A percentile compares a stretch with the other conserved stretches of the same genome.
These are phyloP conservation scores for Eustalomyia histrio DNA, from an alignment of 2,888 invertebrate species.

Conservation along the genomic window DNA sequence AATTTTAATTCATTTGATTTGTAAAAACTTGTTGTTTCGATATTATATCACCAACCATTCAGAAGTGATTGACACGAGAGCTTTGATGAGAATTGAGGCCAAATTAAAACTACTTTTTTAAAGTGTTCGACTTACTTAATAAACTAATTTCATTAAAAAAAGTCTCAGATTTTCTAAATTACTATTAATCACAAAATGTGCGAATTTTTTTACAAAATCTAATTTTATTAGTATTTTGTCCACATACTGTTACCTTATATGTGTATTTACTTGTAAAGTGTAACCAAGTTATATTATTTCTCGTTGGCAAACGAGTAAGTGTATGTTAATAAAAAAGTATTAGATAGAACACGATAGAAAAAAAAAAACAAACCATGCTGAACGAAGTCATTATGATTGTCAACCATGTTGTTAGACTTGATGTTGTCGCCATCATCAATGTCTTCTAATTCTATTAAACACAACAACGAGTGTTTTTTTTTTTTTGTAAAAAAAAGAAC, in stretches of 20 bases:
- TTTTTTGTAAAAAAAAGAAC: slow-evolving; percentile 19
- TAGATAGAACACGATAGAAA: slow-evolving; percentile 6
- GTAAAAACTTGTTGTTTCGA: too few relatives aligned
- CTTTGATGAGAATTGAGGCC: too few relatives aligned
- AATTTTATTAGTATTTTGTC: neutral
- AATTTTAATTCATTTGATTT: too few relatives aligned
- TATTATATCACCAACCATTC: too few relatives aligned
- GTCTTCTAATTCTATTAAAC: slow-evolving; percentile 68
- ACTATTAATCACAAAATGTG: too few relatives aligned
- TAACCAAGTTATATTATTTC: slow-evolving; percentile 28
- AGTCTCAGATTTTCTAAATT: too few relatives aligned
- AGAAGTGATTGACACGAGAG: too few relatives aligned
- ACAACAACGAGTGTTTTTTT: slow-evolving; percentile 49
- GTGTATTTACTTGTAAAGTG: slow-evolving; percentile 19
- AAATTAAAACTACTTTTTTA: too few relatives aligned
- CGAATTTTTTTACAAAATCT: neutral
- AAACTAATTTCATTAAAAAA: too few relatives aligned
- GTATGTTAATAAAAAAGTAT: neutral
- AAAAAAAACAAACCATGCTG: slow-evolving; percentile 54
- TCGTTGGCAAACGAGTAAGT: slow-evolving; percentile 5
- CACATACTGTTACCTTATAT: too few relatives aligned
- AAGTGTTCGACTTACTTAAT: too few relatives aligned
- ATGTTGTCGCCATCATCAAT: slow-evolving; percentile 62
- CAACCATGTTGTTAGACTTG: slow-evolving; percentile 55
- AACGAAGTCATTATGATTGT: slow-evolving; percentile 58